Evolutionary conservation across 2,797 vertebrate genomes (phyloP), one percentile per base, ranked within the genome.

Genomic region (Crocidura indochinensis): DNA sequence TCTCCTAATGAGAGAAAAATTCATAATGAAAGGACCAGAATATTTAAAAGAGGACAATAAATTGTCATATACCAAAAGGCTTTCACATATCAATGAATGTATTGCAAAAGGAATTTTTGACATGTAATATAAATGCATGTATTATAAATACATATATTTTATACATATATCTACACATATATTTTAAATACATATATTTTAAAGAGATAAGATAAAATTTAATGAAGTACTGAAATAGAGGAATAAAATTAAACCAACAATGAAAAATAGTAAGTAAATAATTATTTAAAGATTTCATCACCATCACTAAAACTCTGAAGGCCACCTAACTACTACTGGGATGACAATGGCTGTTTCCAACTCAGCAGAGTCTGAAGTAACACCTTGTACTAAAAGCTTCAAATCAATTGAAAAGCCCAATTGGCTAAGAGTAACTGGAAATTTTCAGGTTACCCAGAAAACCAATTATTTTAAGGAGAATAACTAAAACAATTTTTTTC

Each of bases 181-280:
- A 67, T 71, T 68, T 19, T 53, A 44, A 85, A 51, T 84, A 92
- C 26, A 82, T 76, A 64, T 60, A 9, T 49, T 94, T 83, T 83
- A 62, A 46, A 46, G 24, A 74, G 81, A 53, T 49, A 46, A 87
- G 19, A 68, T 20, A 3, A 76, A 91, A 81, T 62, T 22, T 90
- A 19, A 60, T 72, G 51, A 82, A 47, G 10, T 47, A 69, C 81
- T 87, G 26, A 1, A 15, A 69, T 56, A 9, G 12, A 60, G 1
- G 2, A 92, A 80, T 20, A 53, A 68, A 49, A 14, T 56, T 73
- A 84, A 74, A 44, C 17, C 24, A 20, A 60, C 20, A 60, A 20
- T 19, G 6, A 60, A 53, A 2, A 56, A 67, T 76, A 64, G 24
- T 14, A 87, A 79, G 17, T 6, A 56, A 53, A 69, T 68, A n/a